Percentiles rank a stretch among this genome's conserved stretches.
Evolutionary conservation across 2,888 invertebrate genomes (phyloP).

Genomic region (Lamellibrachia columna): DNA sequence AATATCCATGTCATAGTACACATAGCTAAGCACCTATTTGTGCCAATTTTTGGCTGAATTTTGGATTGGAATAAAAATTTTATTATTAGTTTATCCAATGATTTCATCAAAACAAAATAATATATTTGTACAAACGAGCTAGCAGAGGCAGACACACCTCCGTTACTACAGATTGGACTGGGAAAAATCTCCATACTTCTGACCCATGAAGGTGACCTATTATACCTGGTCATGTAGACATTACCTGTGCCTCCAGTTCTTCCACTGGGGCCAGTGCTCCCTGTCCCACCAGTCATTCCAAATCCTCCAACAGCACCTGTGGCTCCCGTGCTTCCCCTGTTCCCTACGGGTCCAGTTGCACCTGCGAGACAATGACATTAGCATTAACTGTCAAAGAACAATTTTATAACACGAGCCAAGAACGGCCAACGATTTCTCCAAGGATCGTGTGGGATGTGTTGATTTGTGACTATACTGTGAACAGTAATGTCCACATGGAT

Average conservation of each 20-base stretch:
- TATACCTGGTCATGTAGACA: neutral
- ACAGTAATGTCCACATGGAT: too few relatives aligned
- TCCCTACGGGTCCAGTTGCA: neutral
- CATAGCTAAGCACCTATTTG: too few relatives aligned
- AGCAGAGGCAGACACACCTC: too few relatives aligned
- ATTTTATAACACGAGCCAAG: neutral
- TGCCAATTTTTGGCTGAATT: too few relatives aligned
- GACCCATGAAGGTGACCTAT: neutral
- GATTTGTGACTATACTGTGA: neutral
- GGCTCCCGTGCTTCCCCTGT: neutral
- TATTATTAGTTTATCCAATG: too few relatives aligned
- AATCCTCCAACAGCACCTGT: neutral
- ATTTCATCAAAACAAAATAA: too few relatives aligned
- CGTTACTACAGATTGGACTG: too few relatives aligned
- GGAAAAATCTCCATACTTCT: too few relatives aligned
- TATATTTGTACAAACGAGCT: too few relatives aligned
- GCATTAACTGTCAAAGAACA: neutral
- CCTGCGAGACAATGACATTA: neutral
- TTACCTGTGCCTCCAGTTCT: slow-evolving; percentile 12
- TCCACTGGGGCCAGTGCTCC: neutral
- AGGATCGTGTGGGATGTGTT: neutral
- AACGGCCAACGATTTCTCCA: neutral
- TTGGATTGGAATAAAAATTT: too few relatives aligned
- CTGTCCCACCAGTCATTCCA: neutral
- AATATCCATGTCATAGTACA: too few relatives aligned